Conservation (phyloP, 1,140 invertebrate species). For the Lycorma delicatula region DNA sequence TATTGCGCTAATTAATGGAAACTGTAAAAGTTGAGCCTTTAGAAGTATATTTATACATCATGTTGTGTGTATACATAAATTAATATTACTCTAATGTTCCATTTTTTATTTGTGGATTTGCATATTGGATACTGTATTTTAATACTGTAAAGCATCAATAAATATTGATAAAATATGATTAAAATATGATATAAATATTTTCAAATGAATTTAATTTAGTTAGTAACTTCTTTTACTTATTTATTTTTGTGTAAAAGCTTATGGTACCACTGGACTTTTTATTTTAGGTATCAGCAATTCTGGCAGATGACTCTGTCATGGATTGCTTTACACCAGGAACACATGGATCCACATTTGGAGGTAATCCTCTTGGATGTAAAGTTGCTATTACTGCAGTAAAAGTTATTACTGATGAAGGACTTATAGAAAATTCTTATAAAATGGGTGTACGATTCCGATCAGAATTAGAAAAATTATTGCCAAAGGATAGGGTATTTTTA, state of each 20-base stretch:
- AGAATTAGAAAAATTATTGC: constrained; percentile 61
- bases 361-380: constrained; percentile 88
- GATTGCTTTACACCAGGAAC: constrained; percentile 85
- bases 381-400: constrained; percentile 70
- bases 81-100: no score
- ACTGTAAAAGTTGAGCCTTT: no score
- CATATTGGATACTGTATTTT: no score
- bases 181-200: no score
- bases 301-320: constrained; percentile 82
- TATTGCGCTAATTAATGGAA: no score
- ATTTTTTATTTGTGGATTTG: no score
- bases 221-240: no score
- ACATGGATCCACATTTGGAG: constrained; percentile 97
- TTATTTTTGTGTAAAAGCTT: not conserved
- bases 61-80: no score
- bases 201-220: no score
- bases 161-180: no score
- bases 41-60: no score
- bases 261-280: not conserved
- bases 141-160: no score
- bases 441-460: constrained; percentile 69
- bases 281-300: constrained; percentile 67
- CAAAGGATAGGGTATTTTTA: constrained; percentile 60
- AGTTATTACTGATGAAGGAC: constrained; percentile 77
- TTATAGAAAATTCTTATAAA: constrained; percentile 76